Base-by-base conservation (phyloP, 1,140 invertebrate species). In the Brachionus plicatilis region DNA sequence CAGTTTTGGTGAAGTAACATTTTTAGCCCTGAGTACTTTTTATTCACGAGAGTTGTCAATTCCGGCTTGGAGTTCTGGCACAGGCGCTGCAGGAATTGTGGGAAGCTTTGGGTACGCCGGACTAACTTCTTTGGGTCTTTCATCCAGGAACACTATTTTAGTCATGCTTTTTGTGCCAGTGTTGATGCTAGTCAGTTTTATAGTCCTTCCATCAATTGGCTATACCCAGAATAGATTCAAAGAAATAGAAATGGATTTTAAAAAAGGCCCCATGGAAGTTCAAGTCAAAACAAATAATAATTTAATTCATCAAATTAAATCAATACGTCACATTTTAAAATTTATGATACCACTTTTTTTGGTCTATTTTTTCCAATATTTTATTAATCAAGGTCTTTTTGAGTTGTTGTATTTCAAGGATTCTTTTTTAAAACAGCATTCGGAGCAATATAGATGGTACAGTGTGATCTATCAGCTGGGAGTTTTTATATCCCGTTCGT, bases 341-440 rank as follows among this genome's bases (percentile, higher is more conserved):
- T 95, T 93, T 86, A 95, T 95, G 92, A 87, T 95, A 84, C 95
- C 95, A 0, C 88, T 96, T 2, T 91, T 91, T 1, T 86, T 94
- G 27, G 94, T 96, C 1, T 96, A 96, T 87, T 91, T 95, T 85
- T 94, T 94, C 85, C 95, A 96, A 87, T 96, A 96, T 89, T 94
- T 95, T 86, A 96, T 96, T 85, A 96, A 96, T 90, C 94, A 96
- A 89, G 94, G 94, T 86, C 89, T 95, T 93, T 93, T 93, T 86
- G 94, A 94, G 86, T 87, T 94, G 66, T 90, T 94, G 5, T 91
- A 93, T 87, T 94, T 93, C 85, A 89, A 92, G 79, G 90, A 91
- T 53, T 92, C 92, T 27, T 92, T 91, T 88, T 86, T 94, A 12
- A 87, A 88, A 14, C 91, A 92, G 82, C 86, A 88, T 0, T 89